phyloP scores from a whole-genome alignment of 2,113 vertebrate species.

The Leiothrix lutea region DNA sequence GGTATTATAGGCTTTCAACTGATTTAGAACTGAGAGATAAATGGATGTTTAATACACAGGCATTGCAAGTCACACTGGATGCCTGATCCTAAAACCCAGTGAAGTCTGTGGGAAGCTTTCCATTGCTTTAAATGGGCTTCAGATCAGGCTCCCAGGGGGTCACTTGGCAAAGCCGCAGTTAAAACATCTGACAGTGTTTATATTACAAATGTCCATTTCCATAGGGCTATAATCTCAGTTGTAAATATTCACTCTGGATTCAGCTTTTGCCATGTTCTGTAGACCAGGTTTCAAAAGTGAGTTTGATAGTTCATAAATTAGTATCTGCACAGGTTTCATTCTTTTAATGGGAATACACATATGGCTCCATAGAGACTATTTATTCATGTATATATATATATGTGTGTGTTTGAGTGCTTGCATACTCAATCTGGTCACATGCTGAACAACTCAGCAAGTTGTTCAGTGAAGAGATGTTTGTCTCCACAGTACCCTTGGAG shows the following conservation, averaged over 20 bases:
- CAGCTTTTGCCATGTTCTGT: neutral
- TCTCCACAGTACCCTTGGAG: neutral
- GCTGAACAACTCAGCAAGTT: neutral
- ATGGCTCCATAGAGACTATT: neutral
- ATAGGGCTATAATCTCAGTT: neutral
- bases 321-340: neutral
- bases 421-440: neutral
- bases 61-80: neutral
- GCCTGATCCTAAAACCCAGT: neutral
- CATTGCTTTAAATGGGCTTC: neutral
- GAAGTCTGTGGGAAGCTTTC: neutral
- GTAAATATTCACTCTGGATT: neutral
- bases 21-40: constrained; percentile 19
- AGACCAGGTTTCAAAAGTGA: neutral
- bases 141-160: neutral
- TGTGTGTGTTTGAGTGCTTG: neutral
- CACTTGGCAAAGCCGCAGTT: neutral
- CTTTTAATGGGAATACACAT: neutral
- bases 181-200: neutral
- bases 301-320: neutral
- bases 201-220: neutral
- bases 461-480: neutral
- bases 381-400: neutral
- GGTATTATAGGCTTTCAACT: neutral
- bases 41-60: neutral